Percentiles rank a stretch among this genome's conserved stretches.
phyloP scores from a whole-genome alignment of 2,888 invertebrate genomes.

The Onthophagus sagittarius region DNA sequence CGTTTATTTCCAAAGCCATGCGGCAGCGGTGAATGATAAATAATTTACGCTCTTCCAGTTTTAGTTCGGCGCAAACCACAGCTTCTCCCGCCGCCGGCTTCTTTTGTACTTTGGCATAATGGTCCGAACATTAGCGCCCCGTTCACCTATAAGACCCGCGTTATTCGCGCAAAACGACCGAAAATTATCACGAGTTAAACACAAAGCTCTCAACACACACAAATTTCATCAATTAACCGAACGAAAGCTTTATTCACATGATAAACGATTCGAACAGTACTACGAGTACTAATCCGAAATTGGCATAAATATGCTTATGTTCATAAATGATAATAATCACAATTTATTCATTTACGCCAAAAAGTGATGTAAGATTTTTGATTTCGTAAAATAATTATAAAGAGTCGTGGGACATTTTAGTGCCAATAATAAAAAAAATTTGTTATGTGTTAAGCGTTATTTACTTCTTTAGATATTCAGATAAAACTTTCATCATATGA shows the following conservation, averaged over 20 bases:
- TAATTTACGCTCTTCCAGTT: slow-evolving; percentile 7
- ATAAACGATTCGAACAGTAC: neutral
- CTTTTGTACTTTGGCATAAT: slow-evolving; percentile 10
- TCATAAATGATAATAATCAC: no score
- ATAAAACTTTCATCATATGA: no score
- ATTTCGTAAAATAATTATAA: no score
- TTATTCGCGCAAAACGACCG: neutral
- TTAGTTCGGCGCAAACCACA: neutral
- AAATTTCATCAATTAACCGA: slow-evolving; percentile 16
- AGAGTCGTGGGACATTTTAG: no score
- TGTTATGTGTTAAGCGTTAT: no score
- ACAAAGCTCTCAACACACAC: neutral
- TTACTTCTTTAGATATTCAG: no score
- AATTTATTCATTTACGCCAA: no score
- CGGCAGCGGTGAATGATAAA: neutral
- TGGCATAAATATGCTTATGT: no score
- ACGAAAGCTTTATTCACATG: slow-evolving; percentile 13
- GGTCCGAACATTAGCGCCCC: neutral
- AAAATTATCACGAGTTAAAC: slow-evolving; percentile 1
- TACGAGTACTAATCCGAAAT: neutral
- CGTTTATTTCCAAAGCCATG: neutral
- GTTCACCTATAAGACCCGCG: slow-evolving; percentile 9
- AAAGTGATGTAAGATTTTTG: no score
- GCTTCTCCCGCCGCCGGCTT: neutral
- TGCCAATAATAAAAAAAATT: no score